Evolutionary conservation across 2,113 vertebrate genomes (phyloP).

Genomic region (Acanthochromis polyacanthus): DNA sequence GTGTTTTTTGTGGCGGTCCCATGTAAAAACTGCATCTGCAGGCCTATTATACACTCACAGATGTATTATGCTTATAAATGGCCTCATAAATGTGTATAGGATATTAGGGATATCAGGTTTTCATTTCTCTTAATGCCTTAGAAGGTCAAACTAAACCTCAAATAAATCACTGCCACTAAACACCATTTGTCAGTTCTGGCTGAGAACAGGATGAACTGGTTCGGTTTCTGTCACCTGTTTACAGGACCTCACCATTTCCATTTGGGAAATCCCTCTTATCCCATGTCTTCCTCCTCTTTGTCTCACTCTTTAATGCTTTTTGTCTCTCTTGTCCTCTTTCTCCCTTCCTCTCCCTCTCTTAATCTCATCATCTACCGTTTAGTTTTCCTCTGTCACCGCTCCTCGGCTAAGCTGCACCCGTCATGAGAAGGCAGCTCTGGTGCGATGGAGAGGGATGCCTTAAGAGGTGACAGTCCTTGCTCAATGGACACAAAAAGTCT

Average conservation of each 20-base stretch:
- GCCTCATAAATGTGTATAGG: background rate
- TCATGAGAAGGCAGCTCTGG: slow-evolving; percentile 11
- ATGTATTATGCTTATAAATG: background rate
- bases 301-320: slow-evolving; percentile 12
- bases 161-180: slow-evolving; percentile 16
- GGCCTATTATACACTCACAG: background rate
- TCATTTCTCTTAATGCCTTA: slow-evolving; percentile 7
- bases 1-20: background rate
- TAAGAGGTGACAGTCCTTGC: slow-evolving; percentile 19
- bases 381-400: slow-evolving; percentile 29
- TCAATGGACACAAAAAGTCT: slow-evolving; percentile 28
- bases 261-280: slow-evolving; percentile 45
- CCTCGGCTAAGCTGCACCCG: slow-evolving; percentile 17
- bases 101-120: slow-evolving; percentile 9
- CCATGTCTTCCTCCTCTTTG: slow-evolving; percentile 3
- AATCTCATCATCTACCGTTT: slow-evolving; percentile 52
- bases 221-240: background rate
- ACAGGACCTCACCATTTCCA: slow-evolving; percentile 30
- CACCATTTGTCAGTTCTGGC: slow-evolving; percentile 27
- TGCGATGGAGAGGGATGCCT: slow-evolving; percentile 4
- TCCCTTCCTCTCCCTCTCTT: slow-evolving; percentile 20
- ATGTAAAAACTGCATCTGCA: background rate
- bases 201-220: slow-evolving; percentile 18
- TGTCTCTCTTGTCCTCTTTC: slow-evolving; percentile 1
- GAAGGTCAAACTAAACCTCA: slow-evolving; percentile 31